These are phyloP conservation scores for Stenchaetothrips biformis DNA, from an alignment of 2,888 invertebrate species.

Conservation along the genomic window DNA sequence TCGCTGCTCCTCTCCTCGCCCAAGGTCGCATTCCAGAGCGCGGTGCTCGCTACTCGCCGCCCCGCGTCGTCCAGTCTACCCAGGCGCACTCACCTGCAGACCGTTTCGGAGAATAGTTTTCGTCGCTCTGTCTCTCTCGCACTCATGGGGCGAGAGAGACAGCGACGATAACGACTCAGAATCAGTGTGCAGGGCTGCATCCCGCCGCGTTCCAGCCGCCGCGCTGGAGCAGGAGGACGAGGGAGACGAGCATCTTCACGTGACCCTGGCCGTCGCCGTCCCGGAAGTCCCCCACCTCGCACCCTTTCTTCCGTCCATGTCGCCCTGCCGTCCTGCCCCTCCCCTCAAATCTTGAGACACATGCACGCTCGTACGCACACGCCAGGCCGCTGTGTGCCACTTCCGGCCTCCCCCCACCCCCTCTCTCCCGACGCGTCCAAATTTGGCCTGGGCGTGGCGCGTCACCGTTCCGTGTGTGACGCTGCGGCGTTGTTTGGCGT, in stretches of 20 bases:
- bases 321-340: neutral
- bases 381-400: neutral
- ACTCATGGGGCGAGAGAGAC: too few species aligned
- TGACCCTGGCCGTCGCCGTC: too few species aligned
- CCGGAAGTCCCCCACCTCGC: too few species aligned
- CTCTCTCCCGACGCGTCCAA: neutral
- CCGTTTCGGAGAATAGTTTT: too few species aligned
- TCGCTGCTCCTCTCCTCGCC: neutral
- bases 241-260: too few species aligned
- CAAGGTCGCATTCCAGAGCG: conserved; percentile 18
- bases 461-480: neutral
- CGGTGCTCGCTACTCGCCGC: neutral
- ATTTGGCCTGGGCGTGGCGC: neutral
- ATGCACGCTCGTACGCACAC: neutral
- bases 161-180: too few species aligned
- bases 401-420: neutral
- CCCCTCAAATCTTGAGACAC: neutral
- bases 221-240: too few species aligned
- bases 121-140: too few species aligned
- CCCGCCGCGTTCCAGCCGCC: neutral
- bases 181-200: neutral
- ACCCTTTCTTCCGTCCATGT: neutral
- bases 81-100: neutral
- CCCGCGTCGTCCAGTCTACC: neutral
- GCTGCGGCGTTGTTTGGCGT: neutral